These are phyloP conservation scores for Pimpla rufipes DNA, from an alignment of 2,888 invertebrate genomes.

Conservation along the genomic window DNA sequence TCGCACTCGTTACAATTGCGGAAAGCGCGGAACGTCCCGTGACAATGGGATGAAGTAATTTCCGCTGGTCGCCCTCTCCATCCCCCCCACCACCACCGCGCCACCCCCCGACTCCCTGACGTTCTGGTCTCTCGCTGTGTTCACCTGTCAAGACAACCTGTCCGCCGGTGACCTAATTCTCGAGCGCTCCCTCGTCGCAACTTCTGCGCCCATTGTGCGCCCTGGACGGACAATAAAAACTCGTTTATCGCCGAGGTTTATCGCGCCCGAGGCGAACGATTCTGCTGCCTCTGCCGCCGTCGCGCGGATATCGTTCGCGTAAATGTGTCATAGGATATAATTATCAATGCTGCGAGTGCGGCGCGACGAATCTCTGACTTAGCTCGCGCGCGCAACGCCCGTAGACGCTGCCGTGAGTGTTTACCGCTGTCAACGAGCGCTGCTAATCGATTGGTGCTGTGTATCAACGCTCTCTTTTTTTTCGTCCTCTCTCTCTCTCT, in stretches of 20 bases:
- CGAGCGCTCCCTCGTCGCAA: too few species aligned
- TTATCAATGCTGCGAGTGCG: slow-evolving; percentile 56
- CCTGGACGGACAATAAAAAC: slow-evolving; percentile 26
- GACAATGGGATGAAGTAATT: slow-evolving; percentile 59
- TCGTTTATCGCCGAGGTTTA: slow-evolving; percentile 10
- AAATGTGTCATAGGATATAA: slow-evolving; percentile 63
- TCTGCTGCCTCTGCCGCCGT: background rate
- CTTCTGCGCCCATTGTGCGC: too few species aligned
- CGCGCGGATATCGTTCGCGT: background rate
- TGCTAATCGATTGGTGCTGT: slow-evolving; percentile 2
- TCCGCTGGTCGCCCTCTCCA: slow-evolving; percentile 54
- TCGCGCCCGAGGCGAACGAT: background rate
- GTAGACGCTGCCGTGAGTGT: background rate
- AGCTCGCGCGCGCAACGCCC: background rate
- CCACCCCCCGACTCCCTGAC: slow-evolving; percentile 36
- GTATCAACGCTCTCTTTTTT: background rate
- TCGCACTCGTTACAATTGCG: slow-evolving; percentile 6
- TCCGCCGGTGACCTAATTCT: slow-evolving; percentile 72
- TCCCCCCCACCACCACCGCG: too few species aligned
- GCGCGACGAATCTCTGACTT: background rate
- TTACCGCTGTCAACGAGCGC: background rate
- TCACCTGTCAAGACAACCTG: slow-evolving; percentile 79
- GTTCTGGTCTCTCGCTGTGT: slow-evolving; percentile 60
- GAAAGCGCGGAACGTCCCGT: slow-evolving; percentile 29
- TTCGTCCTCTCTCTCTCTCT: too few species aligned